Conservation (phyloP, 1,140 invertebrate species). For the Formica selysi region DNA sequence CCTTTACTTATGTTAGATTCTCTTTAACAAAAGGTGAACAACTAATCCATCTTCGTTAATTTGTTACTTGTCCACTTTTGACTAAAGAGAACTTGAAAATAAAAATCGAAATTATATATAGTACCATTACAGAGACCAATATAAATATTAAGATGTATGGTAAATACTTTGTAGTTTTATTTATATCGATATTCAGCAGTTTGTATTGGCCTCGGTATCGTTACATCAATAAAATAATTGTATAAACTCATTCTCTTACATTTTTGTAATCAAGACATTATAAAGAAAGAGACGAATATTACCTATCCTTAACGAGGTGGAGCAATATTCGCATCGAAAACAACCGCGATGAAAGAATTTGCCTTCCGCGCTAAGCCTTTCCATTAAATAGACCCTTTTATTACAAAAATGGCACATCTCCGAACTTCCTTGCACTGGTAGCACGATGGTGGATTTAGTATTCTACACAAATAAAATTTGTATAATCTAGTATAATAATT, state of each 20-base stretch:
- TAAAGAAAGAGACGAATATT: slow-evolving; percentile 66
- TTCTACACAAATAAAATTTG: slow-evolving; percentile 84
- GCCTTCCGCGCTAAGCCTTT: slow-evolving; percentile 94
- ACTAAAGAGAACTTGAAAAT: too few relatives aligned
- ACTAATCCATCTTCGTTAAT: too few relatives aligned
- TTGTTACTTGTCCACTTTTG: too few relatives aligned
- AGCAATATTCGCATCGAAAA: slow-evolving; percentile 92
- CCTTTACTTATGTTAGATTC: too few relatives aligned
- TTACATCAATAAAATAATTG: too few relatives aligned
- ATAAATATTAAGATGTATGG: too few relatives aligned
- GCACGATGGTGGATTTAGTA: slow-evolving; percentile 87
- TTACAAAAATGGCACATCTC: slow-evolving; percentile 95
- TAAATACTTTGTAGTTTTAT: too few relatives aligned
- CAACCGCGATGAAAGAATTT: slow-evolving; percentile 95
- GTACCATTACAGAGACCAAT: too few relatives aligned
- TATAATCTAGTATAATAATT: slow-evolving; percentile 29
- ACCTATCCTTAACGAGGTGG: slow-evolving; percentile 90
- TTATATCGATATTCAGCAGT: background rate
- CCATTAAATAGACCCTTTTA: slow-evolving; percentile 95
- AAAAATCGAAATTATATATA: too few relatives aligned
- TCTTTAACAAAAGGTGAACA: too few relatives aligned
- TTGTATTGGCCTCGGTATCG: background rate
- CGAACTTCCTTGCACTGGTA: slow-evolving; percentile 89
- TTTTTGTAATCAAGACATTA: background rate
- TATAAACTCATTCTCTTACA: background rate